phyloP scores from a whole-genome alignment of 1,140 invertebrate genomes.

The Bombus superbus region DNA sequence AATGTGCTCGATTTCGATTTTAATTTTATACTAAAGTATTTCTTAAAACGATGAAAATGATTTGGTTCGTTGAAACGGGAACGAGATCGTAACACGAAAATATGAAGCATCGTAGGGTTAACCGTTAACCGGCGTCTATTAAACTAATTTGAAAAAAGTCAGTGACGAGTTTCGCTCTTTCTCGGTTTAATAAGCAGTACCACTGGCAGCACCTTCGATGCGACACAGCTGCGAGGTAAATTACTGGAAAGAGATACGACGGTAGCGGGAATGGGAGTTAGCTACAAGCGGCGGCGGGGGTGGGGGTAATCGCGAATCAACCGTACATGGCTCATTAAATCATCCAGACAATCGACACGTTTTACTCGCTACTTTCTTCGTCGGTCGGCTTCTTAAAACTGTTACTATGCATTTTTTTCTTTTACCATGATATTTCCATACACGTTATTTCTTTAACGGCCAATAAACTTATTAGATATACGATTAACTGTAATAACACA shows the following conservation, averaged over 20 bases:
- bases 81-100: background rate
- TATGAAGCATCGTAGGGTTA: background rate
- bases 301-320: constrained; percentile 68
- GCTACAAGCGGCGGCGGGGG: constrained; percentile 23
- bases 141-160: constrained; percentile 39
- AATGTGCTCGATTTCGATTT: background rate
- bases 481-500: background rate
- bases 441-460: background rate
- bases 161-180: constrained; percentile 40
- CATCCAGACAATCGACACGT: constrained; percentile 70
- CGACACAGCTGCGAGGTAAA: constrained; percentile 68
- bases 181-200: constrained; percentile 56
- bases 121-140: constrained; percentile 28
- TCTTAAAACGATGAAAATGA: background rate
- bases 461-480: constrained; percentile 1
- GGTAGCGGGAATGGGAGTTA: constrained; percentile 12
- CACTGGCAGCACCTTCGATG: constrained; percentile 50
- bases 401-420: constrained; percentile 14
- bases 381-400: constrained; percentile 39
- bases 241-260: constrained; percentile 61
- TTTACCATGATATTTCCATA: background rate
- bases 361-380: constrained; percentile 46
- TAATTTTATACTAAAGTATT: background rate
- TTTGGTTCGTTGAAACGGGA: background rate
- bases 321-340: constrained; percentile 72